phyloP scores from a whole-genome alignment of 2,888 invertebrate species.

The Galeruca laticollis region DNA sequence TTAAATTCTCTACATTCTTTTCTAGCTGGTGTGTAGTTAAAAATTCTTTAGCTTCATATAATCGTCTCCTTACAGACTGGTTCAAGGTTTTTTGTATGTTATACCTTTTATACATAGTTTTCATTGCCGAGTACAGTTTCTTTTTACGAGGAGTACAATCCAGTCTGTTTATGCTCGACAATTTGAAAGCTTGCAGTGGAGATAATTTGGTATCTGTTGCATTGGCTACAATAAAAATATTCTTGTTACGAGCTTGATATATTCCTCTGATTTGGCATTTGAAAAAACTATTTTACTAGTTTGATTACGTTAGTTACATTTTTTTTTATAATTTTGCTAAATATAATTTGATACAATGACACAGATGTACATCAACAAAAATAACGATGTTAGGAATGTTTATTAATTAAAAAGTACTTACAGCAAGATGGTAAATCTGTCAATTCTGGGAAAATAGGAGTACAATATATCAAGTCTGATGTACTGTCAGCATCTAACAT shows the following conservation, averaged over 20 bases:
- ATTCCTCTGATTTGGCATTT: not conserved
- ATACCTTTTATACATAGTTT: not conserved
- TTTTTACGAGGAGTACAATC: not conserved
- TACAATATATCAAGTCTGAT: too few species aligned
- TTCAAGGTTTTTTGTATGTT: not conserved
- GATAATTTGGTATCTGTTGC: too few species aligned
- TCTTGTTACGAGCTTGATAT: not conserved
- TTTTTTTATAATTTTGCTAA: too few species aligned
- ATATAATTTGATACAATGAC: too few species aligned
- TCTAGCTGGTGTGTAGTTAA: not conserved
- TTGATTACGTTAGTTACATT: too few species aligned
- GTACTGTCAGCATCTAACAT: too few species aligned
- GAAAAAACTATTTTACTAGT: not conserved
- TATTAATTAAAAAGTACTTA: not conserved
- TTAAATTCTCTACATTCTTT: not conserved
- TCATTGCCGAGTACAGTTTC: not conserved
- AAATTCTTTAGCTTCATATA: not conserved
- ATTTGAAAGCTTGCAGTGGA: constrained; percentile 1
- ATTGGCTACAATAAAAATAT: not conserved
- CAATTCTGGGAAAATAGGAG: too few species aligned
- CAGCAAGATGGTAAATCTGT: too few species aligned
- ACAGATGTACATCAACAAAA: constrained; percentile 6
- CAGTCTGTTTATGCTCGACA: not conserved
- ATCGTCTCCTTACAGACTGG: not conserved
- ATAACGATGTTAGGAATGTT: not conserved